Evolutionary conservation across 2,113 vertebrate species (phyloP), one percentile per base, ranked within the genome.

Genomic region (Perccottus glenii): DNA sequence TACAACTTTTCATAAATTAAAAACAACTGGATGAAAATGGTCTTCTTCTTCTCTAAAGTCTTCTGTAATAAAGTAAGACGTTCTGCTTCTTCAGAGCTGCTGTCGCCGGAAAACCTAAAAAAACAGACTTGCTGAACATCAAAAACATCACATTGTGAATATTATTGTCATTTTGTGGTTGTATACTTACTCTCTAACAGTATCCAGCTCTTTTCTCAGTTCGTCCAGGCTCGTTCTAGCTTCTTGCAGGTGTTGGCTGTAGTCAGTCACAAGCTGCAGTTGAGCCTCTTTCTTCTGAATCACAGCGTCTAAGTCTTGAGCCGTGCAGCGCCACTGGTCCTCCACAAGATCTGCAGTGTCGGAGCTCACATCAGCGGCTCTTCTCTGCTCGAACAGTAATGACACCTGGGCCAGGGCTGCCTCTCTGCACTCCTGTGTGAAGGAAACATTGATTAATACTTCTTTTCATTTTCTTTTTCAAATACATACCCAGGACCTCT

Each of bases 131-230:
- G 19, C 19, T 27, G 19, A 43, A 43, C 42, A 43, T 6, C 42
- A 43, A 43, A 43, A 43, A 27, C 19, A 27, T 27, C 19, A 27
- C 1, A 27, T 27, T 27, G 19, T 27, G 19, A 1, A 27, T 2
- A 27, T 27, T 27, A 27, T 27, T 27, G 19, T 27, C 19, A 27
- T 27, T 27, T 27, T 27, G 19, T 27, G 3, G 36, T 5, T 90
- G 10, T 9, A 38, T 0, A 77, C 96, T 95, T 86, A 99, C 97
- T n/a, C 83, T 89, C 88, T 93, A n/a, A 94, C 72, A 60, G 82
- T 87, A 45, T 95, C 92, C 64, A 94, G 92, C 68, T 94, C 93
- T 47, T 78, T 86, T 15, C 70, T 77, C 50, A 94, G 81, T 70
- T 67, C 88, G 64, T 93, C 92, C 84, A 94, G 47, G 0, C 86